Percentiles rank a stretch among this genome's conserved stretches.
These are phyloP conservation scores for Petrocephalus microphthalmus DNA, from an alignment of 2,113 vertebrate genomes.

Conservation along the genomic window DNA sequence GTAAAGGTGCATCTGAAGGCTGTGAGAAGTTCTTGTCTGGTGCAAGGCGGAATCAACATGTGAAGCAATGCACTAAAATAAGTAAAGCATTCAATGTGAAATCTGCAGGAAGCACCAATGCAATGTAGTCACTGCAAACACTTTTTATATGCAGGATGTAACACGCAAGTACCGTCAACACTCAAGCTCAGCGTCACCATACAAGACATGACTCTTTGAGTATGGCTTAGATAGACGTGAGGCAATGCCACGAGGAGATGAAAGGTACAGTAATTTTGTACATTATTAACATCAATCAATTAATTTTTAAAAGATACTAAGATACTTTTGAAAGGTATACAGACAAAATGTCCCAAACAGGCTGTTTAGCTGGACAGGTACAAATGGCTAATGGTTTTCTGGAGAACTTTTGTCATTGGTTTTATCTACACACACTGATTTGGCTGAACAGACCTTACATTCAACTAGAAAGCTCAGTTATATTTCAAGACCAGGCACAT, in stretches of 20 bases:
- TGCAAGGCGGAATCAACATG: background rate
- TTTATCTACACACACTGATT: background rate
- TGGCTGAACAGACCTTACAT: background rate
- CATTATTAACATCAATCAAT: background rate
- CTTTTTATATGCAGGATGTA: background rate
- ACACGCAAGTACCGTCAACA: background rate
- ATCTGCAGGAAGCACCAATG: background rate
- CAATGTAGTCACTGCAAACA: background rate
- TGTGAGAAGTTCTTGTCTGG: background rate
- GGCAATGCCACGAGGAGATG: background rate
- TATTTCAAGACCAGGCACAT: background rate
- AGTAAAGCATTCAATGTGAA: background rate
- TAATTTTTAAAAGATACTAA: background rate
- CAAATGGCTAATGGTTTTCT: background rate
- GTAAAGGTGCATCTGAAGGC: background rate
- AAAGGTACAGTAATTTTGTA: background rate
- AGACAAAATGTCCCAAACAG: background rate
- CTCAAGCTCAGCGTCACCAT: background rate
- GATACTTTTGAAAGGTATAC: background rate
- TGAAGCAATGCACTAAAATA: background rate
- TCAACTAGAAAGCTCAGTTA: background rate
- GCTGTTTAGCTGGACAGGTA: background rate
- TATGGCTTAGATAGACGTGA: background rate
- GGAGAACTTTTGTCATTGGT: background rate
- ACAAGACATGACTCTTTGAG: background rate